Conservation (phyloP, 2,797 vertebrate species). For the Myotis vivesi region DNA sequence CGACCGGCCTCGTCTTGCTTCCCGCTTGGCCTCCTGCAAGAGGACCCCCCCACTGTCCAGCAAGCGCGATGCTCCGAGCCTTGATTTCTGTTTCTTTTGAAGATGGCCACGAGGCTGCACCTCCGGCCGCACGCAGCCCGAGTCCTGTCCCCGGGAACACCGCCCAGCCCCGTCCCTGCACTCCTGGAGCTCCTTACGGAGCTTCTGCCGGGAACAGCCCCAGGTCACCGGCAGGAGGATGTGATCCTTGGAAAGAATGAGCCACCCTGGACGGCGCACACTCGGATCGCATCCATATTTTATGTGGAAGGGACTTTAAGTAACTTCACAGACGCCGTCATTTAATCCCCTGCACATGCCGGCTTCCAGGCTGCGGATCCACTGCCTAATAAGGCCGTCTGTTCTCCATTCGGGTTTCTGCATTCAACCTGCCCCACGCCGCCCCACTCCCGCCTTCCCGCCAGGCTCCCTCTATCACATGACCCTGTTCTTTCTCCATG, state of each 20-base stretch:
- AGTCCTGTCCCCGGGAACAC: background rate
- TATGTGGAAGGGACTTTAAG: background rate
- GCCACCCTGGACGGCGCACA: background rate
- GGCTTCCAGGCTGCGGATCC: background rate
- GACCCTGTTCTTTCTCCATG: rapidly evolving
- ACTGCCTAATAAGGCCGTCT: background rate
- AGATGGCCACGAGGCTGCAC: background rate
- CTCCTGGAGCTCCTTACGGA: background rate
- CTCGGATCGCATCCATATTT: background rate
- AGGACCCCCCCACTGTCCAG: constrained; percentile 1
- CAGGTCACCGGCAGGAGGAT: too few relatives aligned
- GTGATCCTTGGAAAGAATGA: background rate
- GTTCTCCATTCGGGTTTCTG: rapidly evolving
- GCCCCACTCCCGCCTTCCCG: too few relatives aligned
- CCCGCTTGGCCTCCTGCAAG: constrained; percentile 38
- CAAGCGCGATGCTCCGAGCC: background rate
- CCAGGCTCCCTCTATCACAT: too few relatives aligned
- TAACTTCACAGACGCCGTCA: background rate
- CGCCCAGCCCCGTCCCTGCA: background rate
- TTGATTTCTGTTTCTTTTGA: background rate
- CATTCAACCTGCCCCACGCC: background rate
- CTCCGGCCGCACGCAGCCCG: background rate
- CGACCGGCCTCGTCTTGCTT: constrained; percentile 79
- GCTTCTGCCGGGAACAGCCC: background rate
- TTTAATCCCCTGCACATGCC: background rate